A percentile compares a stretch with the other conserved stretches of the same genome.
These are phyloP conservation scores for Papilio demoleus DNA, from an alignment of 2,888 invertebrate genomes.

Conservation along the genomic window DNA sequence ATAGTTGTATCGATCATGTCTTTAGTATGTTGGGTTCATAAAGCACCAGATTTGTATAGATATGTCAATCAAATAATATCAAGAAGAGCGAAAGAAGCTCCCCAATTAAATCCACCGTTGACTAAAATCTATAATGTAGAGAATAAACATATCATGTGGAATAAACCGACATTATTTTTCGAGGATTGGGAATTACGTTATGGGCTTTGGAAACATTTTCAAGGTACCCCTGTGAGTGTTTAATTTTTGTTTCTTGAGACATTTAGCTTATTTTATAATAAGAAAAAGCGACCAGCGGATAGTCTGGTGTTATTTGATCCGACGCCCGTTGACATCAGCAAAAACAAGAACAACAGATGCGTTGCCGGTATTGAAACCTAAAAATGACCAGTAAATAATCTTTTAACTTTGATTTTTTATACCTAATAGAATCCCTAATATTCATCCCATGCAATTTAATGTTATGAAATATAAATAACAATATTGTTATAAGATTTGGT, in stretches of 20 bases:
- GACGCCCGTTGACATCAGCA: too few relatives aligned
- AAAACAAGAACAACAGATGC: too few relatives aligned
- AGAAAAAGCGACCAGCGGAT: too few relatives aligned
- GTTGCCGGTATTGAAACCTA: too few relatives aligned
- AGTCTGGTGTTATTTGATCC: too few relatives aligned
- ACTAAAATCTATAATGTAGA: conserved; percentile 79
- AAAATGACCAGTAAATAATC: too few relatives aligned
- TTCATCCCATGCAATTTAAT: too few relatives aligned
- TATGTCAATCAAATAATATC: conserved; percentile 84
- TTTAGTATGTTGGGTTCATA: conserved; percentile 85
- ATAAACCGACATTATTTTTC: conserved; percentile 85
- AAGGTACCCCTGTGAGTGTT: conserved; percentile 48
- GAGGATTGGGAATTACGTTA: conserved; percentile 87
- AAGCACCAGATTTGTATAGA: conserved; percentile 80
- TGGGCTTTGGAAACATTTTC: conserved; percentile 85
- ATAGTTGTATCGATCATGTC: conserved; percentile 84
- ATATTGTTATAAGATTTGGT: too few relatives aligned
- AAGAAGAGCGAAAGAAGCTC: conserved; percentile 83
- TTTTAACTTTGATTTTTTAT: too few relatives aligned
- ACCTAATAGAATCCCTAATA: too few relatives aligned
- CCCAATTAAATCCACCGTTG: conserved; percentile 86
- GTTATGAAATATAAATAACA: too few relatives aligned
- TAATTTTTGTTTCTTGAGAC: background rate
- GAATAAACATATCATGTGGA: conserved; percentile 82
- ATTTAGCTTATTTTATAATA: background rate